These are phyloP conservation scores for Onychostoma macrolepis DNA, from an alignment of 2,113 vertebrate species.

Conservation along the genomic window DNA sequence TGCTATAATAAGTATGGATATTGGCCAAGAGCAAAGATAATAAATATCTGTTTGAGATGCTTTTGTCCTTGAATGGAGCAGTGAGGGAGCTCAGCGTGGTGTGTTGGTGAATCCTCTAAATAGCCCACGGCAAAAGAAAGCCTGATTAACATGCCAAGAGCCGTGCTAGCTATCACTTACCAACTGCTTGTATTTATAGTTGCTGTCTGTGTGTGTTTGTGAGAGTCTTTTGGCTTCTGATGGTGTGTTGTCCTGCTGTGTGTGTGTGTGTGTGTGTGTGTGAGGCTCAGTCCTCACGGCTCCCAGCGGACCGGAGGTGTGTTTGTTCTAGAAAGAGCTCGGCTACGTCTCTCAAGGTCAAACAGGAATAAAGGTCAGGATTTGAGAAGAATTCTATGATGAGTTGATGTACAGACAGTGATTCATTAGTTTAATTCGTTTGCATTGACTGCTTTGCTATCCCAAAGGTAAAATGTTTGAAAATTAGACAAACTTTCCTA, in stretches of 20 bases:
- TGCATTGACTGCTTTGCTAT: neutral
- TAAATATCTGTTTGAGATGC: conserved; percentile 79
- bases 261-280: conserved; percentile 30
- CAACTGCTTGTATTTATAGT: conserved; percentile 83
- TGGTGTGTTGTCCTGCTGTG: conserved; percentile 11
- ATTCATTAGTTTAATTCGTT: conserved; percentile 29
- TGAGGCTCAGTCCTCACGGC: conserved; percentile 62
- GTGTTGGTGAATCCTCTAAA: conserved; percentile 81
- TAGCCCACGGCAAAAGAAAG: conserved; percentile 82
- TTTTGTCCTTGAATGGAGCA: conserved; percentile 81
- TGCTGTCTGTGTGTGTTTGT: conserved; percentile 57
- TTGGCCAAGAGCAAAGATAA: conserved; percentile 80
- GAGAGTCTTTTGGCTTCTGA: neutral
- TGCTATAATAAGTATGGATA: conserved; percentile 78
- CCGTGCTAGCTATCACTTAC: conserved; percentile 78
- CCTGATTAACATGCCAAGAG: conserved; percentile 82
- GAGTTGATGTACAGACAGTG: conserved; percentile 17
- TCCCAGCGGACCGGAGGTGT: conserved; percentile 78
- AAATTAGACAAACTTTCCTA: neutral
- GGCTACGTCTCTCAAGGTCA: conserved; percentile 81
- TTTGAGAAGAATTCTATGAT: neutral
- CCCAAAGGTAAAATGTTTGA: neutral
- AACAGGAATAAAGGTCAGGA: conserved; percentile 66
- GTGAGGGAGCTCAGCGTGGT: conserved; percentile 71
- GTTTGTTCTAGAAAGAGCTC: conserved; percentile 78